phyloP scores from a whole-genome alignment of 2,113 vertebrate species.

The Saimiri boliviensis region DNA sequence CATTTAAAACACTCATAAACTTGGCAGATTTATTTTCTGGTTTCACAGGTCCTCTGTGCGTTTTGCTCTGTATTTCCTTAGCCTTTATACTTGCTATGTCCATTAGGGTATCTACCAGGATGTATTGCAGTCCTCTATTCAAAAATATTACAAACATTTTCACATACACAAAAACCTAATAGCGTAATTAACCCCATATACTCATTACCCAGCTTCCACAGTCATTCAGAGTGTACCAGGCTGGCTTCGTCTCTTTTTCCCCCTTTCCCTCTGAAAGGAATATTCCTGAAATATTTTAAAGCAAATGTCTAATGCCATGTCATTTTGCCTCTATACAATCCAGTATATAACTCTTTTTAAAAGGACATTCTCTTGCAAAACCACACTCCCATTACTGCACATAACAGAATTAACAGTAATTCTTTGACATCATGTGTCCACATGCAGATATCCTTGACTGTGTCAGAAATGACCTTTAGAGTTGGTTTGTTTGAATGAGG shows the following conservation, averaged over 20 bases:
- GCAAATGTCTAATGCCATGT: not conserved
- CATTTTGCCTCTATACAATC: not conserved
- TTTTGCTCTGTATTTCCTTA: not conserved
- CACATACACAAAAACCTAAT: not conserved
- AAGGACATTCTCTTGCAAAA: not conserved
- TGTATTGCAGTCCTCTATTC: not conserved
- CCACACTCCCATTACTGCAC: not conserved
- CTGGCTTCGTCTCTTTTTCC: not conserved
- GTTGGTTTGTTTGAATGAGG: not conserved
- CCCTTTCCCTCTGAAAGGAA: not conserved
- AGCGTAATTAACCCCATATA: not conserved
- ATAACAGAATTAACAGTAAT: not conserved
- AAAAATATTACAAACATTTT: conserved; percentile 17
- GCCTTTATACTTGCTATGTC: not conserved
- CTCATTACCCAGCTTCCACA: not conserved
- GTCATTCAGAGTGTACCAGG: not conserved
- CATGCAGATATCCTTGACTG: not conserved
- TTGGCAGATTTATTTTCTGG: conserved; percentile 36
- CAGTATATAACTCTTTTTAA: not conserved
- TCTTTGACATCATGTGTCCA: not conserved
- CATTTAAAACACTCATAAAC: not conserved
- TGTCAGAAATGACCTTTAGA: conserved; percentile 25
- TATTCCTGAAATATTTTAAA: conserved; percentile 26
- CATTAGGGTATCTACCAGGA: not conserved
- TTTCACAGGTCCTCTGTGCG: not conserved